A percentile compares a stretch with the other conserved stretches of the same genome.
phyloP scores from a whole-genome alignment of 2,888 invertebrate genomes.

The Osmoderma eremita region DNA sequence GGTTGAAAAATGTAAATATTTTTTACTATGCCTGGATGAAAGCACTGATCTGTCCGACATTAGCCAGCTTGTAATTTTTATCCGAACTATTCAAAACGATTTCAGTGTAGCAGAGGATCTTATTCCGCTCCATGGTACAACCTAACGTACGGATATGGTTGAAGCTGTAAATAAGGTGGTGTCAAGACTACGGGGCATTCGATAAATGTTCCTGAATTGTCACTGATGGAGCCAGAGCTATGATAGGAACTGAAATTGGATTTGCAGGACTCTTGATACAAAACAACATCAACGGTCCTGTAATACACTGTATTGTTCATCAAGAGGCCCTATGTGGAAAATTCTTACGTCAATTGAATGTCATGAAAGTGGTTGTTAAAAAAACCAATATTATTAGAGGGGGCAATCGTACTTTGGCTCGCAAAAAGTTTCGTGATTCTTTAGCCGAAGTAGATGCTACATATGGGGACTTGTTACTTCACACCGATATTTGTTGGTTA shows the following conservation, averaged over 20 bases:
- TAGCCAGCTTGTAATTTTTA: too few species aligned
- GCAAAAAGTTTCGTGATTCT: conserved; percentile 37
- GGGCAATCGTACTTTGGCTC: conserved; percentile 33
- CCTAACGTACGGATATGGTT: neutral
- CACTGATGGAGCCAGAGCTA: conserved; percentile 32
- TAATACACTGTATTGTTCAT: conserved; percentile 42
- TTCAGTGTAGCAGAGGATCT: too few species aligned
- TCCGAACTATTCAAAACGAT: too few species aligned
- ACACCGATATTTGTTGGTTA: neutral
- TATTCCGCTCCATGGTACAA: neutral
- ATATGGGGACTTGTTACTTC: neutral
- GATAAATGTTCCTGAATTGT: conserved; percentile 3
- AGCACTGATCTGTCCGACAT: neutral
- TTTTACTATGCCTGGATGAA: neutral
- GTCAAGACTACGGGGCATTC: neutral
- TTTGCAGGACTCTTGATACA: too few species aligned
- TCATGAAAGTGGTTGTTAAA: too few species aligned
- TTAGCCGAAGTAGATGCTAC: too few species aligned
- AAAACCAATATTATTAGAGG: too few species aligned
- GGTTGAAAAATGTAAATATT: too few species aligned
- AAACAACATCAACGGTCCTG: conserved; percentile 39
- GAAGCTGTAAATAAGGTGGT: conserved; percentile 3
- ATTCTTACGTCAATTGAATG: too few species aligned
- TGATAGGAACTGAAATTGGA: conserved; percentile 1
- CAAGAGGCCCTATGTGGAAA: conserved; percentile 1